Conservation (phyloP, 2,888 invertebrate species). For the Heteromyza rotundicornis region DNA sequence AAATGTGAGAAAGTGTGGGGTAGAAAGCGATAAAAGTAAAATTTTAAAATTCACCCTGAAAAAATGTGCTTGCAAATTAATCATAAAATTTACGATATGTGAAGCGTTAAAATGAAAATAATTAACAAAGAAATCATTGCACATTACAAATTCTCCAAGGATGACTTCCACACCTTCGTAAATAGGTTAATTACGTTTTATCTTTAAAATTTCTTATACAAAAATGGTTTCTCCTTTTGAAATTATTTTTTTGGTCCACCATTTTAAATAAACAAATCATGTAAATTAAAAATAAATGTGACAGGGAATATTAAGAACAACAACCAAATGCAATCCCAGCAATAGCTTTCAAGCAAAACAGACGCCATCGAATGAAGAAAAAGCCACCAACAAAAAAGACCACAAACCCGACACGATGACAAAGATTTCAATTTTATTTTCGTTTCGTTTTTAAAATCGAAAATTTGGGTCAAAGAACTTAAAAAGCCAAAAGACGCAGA, state of each 20-base stretch:
- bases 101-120: too few species aligned
- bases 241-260: not conserved
- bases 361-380: not conserved
- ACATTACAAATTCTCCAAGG: too few species aligned
- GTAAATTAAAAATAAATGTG: not conserved
- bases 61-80: too few species aligned
- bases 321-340: not conserved
- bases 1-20: too few species aligned
- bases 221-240: not conserved
- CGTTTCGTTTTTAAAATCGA: not conserved
- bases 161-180: too few species aligned
- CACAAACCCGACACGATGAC: not conserved
- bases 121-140: too few species aligned
- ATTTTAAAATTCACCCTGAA: too few species aligned
- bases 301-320: not conserved
- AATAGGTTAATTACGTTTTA: too few species aligned
- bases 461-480: slow-evolving; percentile 16
- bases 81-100: too few species aligned
- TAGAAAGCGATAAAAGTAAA: too few species aligned
- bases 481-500: not conserved
- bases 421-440: not conserved
- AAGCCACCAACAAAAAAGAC: not conserved
- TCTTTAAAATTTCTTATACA: too few species aligned
- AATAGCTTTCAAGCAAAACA: not conserved
- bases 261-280: not conserved